Conservation (phyloP, 2,888 invertebrate genomes). For the Apantesis nais region DNA sequence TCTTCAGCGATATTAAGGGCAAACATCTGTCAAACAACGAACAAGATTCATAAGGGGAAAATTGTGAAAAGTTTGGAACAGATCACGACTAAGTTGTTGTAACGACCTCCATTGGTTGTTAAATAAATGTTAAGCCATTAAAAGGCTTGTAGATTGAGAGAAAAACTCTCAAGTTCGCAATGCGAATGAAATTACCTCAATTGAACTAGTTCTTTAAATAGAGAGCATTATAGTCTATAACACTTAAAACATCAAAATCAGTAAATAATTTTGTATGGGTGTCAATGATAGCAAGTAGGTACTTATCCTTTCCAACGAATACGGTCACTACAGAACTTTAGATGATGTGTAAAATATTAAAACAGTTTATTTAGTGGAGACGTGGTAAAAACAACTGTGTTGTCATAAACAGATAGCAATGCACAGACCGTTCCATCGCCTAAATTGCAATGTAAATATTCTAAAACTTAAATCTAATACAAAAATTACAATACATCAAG, state of each 20-base stretch:
- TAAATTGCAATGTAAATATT: too few species aligned
- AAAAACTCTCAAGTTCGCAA: not conserved
- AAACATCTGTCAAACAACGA: conserved; percentile 11
- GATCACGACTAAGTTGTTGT: not conserved
- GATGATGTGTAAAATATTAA: not conserved
- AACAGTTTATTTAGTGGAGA: not conserved
- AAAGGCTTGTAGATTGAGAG: too few species aligned
- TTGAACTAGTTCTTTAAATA: not conserved
- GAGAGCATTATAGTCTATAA: too few species aligned
- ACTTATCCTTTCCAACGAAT: not conserved
- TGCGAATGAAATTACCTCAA: not conserved
- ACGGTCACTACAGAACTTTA: not conserved
- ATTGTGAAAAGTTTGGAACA: conserved; percentile 11
- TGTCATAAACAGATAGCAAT: too few species aligned
- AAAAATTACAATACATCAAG: too few species aligned
- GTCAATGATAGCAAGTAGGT: too few species aligned
- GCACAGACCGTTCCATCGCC: too few species aligned
- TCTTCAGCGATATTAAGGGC: not conserved
- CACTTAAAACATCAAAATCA: too few species aligned
- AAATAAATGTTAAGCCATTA: conserved; percentile 1
- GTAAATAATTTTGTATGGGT: not conserved
- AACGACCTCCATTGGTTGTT: not conserved
- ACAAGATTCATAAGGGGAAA: conserved; percentile 14
- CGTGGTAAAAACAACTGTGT: too few species aligned
- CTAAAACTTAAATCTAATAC: too few species aligned